phyloP scores from a whole-genome alignment of 2,888 invertebrate genomes.

The Drosophila helvetica region DNA sequence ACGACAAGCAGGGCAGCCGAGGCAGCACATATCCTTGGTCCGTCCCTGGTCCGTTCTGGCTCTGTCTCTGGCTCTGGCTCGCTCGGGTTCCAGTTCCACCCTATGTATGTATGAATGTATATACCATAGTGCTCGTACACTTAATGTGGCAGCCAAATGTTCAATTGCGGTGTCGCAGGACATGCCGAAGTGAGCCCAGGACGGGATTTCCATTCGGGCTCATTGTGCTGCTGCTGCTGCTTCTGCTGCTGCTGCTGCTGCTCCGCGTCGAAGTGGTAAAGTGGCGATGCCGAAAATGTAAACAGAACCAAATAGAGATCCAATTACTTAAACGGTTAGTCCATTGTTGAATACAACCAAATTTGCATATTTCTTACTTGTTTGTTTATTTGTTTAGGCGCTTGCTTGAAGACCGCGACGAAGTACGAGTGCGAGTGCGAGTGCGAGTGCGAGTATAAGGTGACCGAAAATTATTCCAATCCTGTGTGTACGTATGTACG shows the following conservation, averaged over 20 bases:
- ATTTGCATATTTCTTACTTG: conserved; percentile 83
- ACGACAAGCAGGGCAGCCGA: conserved; percentile 11
- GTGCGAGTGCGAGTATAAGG: background rate
- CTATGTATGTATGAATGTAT: background rate
- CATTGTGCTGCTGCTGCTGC: conserved; percentile 54
- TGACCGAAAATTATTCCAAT: background rate
- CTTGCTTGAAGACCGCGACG: conserved; percentile 35
- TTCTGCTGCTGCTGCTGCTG: conserved; percentile 24
- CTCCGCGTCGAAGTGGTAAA: conserved; percentile 56
- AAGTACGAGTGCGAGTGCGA: conserved; percentile 1
- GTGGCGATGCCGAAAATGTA: conserved; percentile 66
- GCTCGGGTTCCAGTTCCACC: conserved; percentile 5
- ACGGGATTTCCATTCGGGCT: conserved; percentile 60
- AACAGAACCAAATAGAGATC: conserved; percentile 83
- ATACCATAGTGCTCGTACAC: conserved; percentile 18
- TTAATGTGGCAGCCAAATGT: conserved; percentile 75
- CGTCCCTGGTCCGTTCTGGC: background rate
- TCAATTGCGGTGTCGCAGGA: conserved; percentile 80
- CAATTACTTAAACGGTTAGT: conserved; percentile 84
- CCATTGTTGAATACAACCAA: conserved; percentile 81
- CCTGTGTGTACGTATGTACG: background rate
- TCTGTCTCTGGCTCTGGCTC: background rate
- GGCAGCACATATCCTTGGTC: conserved; percentile 16
- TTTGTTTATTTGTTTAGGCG: conserved; percentile 58
- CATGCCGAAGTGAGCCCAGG: conserved; percentile 70